Evolutionary conservation across 2,797 vertebrate species (phyloP).

Genomic region (Loriculus beryllinus): DNA sequence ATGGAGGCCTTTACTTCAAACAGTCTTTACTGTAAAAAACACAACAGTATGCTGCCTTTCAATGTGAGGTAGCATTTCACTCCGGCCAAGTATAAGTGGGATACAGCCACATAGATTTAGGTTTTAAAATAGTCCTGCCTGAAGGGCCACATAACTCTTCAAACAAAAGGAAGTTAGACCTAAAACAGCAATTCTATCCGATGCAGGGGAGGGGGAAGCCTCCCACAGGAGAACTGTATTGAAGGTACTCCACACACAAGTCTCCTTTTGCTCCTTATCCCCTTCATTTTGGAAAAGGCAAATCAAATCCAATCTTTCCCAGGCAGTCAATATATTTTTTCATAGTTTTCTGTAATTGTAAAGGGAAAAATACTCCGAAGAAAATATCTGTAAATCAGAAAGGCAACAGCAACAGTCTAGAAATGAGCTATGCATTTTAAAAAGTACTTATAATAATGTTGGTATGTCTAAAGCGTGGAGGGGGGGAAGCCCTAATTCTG

Average conservation of each 20-base stretch:
- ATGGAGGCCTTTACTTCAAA: background rate
- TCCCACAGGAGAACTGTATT: background rate
- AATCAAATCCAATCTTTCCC: background rate
- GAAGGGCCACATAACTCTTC: background rate
- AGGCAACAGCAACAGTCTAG: background rate
- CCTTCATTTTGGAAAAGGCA: background rate
- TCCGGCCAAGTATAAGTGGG: background rate
- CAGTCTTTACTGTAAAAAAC: background rate
- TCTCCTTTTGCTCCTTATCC: background rate
- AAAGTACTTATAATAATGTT: background rate
- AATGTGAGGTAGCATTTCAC: background rate
- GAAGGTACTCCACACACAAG: background rate
- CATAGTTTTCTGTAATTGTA: background rate
- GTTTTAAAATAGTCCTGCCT: background rate
- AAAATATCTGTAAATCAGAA: background rate
- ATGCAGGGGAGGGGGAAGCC: background rate
- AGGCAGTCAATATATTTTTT: background rate
- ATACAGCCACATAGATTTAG: background rate
- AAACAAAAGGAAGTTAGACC: background rate
- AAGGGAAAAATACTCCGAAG: background rate
- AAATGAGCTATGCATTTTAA: background rate
- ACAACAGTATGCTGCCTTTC: background rate
- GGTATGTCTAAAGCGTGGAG: background rate
- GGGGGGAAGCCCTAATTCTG: background rate
- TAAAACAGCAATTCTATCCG: background rate